A percentile compares a stretch with the other conserved stretches of the same genome.
phyloP scores from a whole-genome alignment of 1,140 invertebrate species.

The Lucilia cuprina region DNA sequence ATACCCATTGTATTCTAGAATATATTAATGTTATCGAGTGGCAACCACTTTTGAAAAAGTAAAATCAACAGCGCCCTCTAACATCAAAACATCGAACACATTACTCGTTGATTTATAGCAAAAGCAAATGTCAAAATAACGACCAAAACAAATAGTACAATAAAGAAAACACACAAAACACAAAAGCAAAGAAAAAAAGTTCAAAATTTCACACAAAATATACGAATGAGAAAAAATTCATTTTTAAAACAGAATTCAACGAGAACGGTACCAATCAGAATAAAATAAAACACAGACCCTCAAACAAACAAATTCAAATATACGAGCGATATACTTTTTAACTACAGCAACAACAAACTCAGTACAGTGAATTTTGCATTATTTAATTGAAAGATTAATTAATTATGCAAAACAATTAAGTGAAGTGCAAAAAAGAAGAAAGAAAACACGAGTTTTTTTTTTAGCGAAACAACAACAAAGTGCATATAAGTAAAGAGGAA shows the following conservation, averaged over 20 bases:
- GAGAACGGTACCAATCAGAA: slow-evolving; percentile 8
- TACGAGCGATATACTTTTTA: background rate
- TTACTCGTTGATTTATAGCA: background rate
- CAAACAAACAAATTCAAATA: background rate
- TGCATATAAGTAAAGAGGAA: background rate
- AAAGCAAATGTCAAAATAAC: background rate
- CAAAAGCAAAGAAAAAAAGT: background rate
- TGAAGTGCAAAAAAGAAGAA: background rate
- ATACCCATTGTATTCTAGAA: no score
- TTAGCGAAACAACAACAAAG: background rate
- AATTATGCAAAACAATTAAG: background rate
- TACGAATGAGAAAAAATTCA: background rate
- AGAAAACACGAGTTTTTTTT: background rate
- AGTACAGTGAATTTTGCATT: background rate
- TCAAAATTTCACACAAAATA: background rate
- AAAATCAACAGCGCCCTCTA: background rate
- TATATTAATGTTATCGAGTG: background rate
- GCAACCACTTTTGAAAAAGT: background rate
- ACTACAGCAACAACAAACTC: background rate
- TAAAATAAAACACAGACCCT: background rate
- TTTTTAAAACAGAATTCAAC: slow-evolving; percentile 7
- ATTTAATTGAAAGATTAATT: background rate
- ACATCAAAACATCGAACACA: background rate
- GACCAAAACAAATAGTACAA: background rate
- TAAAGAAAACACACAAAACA: background rate